Evolutionary conservation across 1,140 invertebrate genomes (phyloP).

Genomic region (Solenopsis fugax): DNA sequence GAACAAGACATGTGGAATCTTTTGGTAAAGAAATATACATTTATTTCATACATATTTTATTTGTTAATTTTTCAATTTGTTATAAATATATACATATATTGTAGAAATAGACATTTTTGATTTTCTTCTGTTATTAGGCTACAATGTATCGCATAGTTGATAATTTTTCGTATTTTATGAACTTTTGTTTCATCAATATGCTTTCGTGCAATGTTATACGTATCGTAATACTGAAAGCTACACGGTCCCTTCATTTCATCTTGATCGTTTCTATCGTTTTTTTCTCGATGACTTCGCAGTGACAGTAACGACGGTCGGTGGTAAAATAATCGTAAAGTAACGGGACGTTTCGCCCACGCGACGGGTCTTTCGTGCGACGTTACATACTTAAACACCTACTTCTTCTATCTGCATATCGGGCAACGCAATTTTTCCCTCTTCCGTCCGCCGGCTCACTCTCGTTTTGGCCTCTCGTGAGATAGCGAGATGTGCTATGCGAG

Average conservation of each 20-base stretch:
- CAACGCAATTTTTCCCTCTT: constrained; percentile 56
- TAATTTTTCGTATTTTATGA: constrained; percentile 33
- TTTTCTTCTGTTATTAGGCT: background rate
- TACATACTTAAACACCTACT: constrained; percentile 74
- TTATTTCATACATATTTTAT: background rate
- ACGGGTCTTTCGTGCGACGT: constrained; percentile 63
- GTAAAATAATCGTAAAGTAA: constrained; percentile 80
- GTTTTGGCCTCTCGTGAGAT: constrained; percentile 72
- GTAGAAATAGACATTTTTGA: background rate
- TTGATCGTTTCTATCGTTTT: constrained; percentile 29
- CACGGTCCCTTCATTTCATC: constrained; percentile 2
- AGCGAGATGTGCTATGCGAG: constrained; percentile 67
- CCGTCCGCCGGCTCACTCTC: constrained; percentile 47
- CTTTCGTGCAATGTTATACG: background rate
- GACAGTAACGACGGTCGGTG: constrained; percentile 41
- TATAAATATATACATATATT: no score
- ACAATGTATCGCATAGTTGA: background rate
- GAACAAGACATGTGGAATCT: background rate
- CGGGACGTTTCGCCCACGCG: constrained; percentile 72
- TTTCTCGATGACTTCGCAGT: constrained; percentile 37
- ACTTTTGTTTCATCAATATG: constrained; percentile 16
- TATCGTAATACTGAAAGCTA: constrained; percentile 28
- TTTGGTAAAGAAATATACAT: background rate
- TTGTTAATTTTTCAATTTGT: background rate
- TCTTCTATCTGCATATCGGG: constrained; percentile 77